Base-by-base conservation (phyloP, 2,888 invertebrate species). In the Calameuta pallipes region DNA sequence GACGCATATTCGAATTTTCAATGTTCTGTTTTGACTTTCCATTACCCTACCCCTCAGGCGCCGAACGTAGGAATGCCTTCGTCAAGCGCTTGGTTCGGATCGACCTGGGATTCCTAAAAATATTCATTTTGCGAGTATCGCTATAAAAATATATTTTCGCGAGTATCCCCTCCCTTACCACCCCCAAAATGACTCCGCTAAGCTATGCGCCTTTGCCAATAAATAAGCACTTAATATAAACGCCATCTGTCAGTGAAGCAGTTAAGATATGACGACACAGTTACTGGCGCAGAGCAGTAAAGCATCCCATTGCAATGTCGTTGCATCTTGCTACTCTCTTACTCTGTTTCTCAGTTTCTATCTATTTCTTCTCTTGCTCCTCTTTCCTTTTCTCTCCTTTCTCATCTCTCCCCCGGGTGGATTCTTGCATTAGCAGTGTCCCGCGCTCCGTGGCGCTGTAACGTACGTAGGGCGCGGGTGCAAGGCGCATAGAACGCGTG, bases 221-320 rank as follows among this genome's bases (percentile, higher is more conserved):
- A 85, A 85, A 85, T 85, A 84, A 75, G 79, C 80, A 74, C 78
- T 80, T 81, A 82, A 85, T 85, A 82, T 81, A 76, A 81, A 73
- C 78, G 75, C 79, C 83, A 79, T 82, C 76, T 81, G 82, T 80
- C 74, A 74, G 37, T 81, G 81, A 82, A 80, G 81, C 84, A 82
- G 87, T 85, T 86, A 85, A 85, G 82, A 34, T 74, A 37, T 84
- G 82, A 78, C 77, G 79, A 79, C 81, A 83, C 82, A 82, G 82
- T 84, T 82, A 80, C 83, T 79, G 31, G 79, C 75, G 82, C 84
- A 78, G 75, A 68, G 56, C 79, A 74, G 82, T 84, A 79, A 76
- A 73, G 56, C 74, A 35, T 73, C 76, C 79, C 78, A 56, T 79
- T 70, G 79, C 79, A 77, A 31, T 78, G 78, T 15, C 70, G 70